Evolutionary conservation across 2,888 invertebrate species (phyloP), one percentile per base, ranked within the genome.

Genomic region (Ormyrus nitidulus): DNA sequence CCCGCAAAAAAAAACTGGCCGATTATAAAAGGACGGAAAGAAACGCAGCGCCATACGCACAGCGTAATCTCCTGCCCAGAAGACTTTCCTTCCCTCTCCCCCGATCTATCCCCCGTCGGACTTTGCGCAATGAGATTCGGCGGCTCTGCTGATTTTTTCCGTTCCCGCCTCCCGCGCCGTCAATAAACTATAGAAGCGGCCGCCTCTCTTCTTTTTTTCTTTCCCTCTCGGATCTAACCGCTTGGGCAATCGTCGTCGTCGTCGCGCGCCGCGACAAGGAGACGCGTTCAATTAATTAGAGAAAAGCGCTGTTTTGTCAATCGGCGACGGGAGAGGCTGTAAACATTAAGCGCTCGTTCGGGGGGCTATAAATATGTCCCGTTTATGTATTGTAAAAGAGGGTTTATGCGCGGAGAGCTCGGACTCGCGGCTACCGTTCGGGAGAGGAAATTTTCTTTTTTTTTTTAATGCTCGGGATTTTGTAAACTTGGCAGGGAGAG

Each of bases 181-280:
- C 19, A 19, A 19, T 19, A 1, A 19, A 19, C 19, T 19, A 19
- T 19, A 19, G 19, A 19, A 19, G 19, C 19, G 19, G 19, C 19
- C 19, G 19, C 19, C 51, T 13, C 51, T 49, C 13, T 68, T 44
- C 46, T 8, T 19, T 19, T 19, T 54, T 8, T 53, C 4, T 11
- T 7, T 56, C 34, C 44, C 61, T 61, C 19, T 58, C 54, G 5
- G 34, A 5, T 4, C 68, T 19, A 54, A 9, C 48, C 11, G 58
- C 19, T 58, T 58, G 34, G 48, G 58, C 13, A 70, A 70, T 58
- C 54, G 46, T n/a, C 53, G 68, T n/a, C 53, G 68, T n/a, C n/a
- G 3, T 0, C 34, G 46, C 10, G 0, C 19, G 19, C 19, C 19
- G 19, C 19, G 19, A 19, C 19, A 1, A 19, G 1, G 19, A 19